phyloP scores from a whole-genome alignment of 2,113 vertebrate species.

The Circaetus cinerascens region DNA sequence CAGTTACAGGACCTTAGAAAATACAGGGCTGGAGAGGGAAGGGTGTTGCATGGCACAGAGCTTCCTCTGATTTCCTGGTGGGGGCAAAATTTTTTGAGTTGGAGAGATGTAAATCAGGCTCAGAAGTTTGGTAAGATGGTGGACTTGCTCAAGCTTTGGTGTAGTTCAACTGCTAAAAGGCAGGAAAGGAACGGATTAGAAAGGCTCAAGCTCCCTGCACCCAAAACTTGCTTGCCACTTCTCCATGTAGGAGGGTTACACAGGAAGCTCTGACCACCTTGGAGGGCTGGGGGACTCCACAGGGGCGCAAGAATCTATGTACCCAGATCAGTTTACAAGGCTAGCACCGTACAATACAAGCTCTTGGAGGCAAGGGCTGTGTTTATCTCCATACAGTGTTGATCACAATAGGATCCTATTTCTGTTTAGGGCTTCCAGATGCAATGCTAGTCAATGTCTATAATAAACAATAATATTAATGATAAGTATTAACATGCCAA shows the following conservation, averaged over 20 bases:
- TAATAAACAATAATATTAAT: slow-evolving; percentile 66
- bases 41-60: not conserved
- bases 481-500: slow-evolving; percentile 54
- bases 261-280: not conserved
- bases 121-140: not conserved
- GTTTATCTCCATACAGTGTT: slow-evolving; percentile 18
- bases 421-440: slow-evolving; percentile 63
- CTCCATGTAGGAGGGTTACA: not conserved
- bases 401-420: slow-evolving; percentile 45
- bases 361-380: slow-evolving; percentile 30
- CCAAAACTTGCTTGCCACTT: not conserved
- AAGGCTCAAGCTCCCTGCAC: not conserved
- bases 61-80: not conserved
- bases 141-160: not conserved
- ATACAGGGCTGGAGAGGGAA: not conserved
- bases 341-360: slow-evolving; percentile 14
- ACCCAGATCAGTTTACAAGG: slow-evolving; percentile 10
- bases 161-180: not conserved
- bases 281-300: not conserved
- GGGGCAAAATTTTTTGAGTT: not conserved
- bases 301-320: not conserved
- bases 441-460: slow-evolving; percentile 39
- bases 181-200: not conserved
- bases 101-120: not conserved
- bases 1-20: not conserved